Base-by-base conservation (phyloP, 1,140 invertebrate species). In the Phthorimaea operculella region DNA sequence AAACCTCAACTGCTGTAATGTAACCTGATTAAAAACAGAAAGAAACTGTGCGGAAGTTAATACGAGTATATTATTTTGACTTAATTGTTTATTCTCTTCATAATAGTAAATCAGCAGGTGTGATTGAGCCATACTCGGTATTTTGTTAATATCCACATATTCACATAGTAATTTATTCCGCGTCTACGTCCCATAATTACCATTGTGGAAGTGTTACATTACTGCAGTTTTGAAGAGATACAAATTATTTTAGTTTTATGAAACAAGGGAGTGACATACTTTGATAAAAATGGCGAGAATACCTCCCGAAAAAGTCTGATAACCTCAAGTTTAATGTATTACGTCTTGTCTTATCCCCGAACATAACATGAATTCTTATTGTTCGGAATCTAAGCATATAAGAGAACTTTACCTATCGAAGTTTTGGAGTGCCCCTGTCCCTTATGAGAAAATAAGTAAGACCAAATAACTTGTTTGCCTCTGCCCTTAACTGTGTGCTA, bases 241-340 rank as follows among this genome's bases (percentile, higher is more conserved):
- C n/a, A n/a, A n/a, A 6, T 28, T 28, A 4, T 28, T 28, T 28
- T 4, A 28, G 21, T 28, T 12, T 1, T 39, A 39, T n/a, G 2
- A 39, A 1, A 39, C 6, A 39, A 39, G 54, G 54, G 47, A 66
- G 45, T 54, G 52, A 60, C 56, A 65, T 58, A 21, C 51, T 54
- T n/a, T n/a, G n/a, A n/a, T 34, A 51, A 58, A 28, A 59, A 62
- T 68, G 58, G 76, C 73, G 69, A 79, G 69, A 76, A 75, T 79
- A 74, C 71, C 76, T 76, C 72, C 63, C 60, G 64, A 67, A 33
- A 16, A 16, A n/a, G n/a, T n/a, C 15, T 14, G 16, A 16, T 16
- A n/a, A n/a, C n/a, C n/a, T 47, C 9, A 17, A 42, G 21, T 28
- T 42, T 14, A 42, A n/a, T 11, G 14, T 42, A 42, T n/a, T n/a